Percentiles rank a stretch among this genome's conserved stretches.
Conservation (phyloP, 2,797 vertebrate species). For the Xiphorhynchus erythropygius region DNA sequence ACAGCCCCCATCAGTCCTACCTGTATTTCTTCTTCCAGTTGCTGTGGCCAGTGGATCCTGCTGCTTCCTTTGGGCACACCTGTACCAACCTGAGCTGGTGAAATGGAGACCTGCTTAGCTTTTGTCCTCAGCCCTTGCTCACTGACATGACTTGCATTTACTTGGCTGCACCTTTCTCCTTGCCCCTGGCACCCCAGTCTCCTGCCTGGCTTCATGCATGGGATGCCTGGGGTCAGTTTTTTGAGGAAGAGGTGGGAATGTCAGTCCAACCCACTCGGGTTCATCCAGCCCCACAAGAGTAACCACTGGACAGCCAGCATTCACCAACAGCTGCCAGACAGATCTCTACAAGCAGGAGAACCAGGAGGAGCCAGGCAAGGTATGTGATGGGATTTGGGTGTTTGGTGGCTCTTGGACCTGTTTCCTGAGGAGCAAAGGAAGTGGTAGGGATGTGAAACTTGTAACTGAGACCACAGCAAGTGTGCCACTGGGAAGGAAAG, state of each 20-base stretch:
- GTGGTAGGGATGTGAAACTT: not conserved
- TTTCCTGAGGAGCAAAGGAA: not conserved
- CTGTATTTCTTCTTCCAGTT: not conserved
- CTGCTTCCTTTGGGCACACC: not conserved
- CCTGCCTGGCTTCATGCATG: rapidly evolving
- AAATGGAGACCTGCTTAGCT: not conserved
- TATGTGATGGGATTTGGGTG: not conserved
- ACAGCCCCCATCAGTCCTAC: not conserved
- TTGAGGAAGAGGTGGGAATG: not conserved
- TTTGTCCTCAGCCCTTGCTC: not conserved
- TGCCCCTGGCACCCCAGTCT: not conserved
- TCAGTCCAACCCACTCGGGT: not conserved
- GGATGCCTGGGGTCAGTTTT: not conserved
- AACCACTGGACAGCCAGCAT: not conserved
- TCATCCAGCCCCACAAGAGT: not conserved
- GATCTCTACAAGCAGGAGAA: not conserved
- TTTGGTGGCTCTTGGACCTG: not conserved
- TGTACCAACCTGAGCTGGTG: not conserved
- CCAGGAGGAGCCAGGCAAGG: not conserved
- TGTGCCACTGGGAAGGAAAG: not conserved
- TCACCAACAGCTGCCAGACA: not conserved
- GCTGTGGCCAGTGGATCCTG: not conserved
- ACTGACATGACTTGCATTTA: not conserved
- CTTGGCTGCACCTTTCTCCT: not conserved
- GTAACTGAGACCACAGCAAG: not conserved